phyloP scores from a whole-genome alignment of 2,888 invertebrate genomes.

The Plagodis dolabraria region DNA sequence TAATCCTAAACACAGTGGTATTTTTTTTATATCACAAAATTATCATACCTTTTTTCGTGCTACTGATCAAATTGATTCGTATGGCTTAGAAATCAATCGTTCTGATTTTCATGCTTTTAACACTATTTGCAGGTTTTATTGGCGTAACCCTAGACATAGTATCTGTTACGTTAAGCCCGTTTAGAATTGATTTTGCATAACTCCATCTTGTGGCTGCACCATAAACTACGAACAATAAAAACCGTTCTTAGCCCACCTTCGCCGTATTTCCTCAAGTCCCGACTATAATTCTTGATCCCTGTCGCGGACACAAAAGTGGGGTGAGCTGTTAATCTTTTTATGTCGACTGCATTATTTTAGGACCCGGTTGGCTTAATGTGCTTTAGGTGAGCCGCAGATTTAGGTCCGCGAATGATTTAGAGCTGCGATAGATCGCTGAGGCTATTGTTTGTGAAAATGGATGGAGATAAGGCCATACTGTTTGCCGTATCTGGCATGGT shows the following conservation, averaged over 20 bases:
- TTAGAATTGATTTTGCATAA: background rate
- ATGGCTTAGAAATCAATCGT: too few relatives aligned
- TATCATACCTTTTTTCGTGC: too few relatives aligned
- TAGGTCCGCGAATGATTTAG: conserved; percentile 32
- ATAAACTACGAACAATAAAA: conserved; percentile 29
- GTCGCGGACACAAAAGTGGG: conserved; percentile 64
- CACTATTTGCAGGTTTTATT: too few relatives aligned
- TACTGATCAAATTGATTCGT: too few relatives aligned
- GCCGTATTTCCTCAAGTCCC: conserved; percentile 43
- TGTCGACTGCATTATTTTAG: conserved; percentile 70
- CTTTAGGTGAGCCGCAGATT: conserved; percentile 36
- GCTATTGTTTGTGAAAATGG: conserved; percentile 19
- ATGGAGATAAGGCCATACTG: background rate
- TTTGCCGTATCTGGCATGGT: too few relatives aligned
- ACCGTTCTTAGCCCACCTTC: conserved; percentile 43
- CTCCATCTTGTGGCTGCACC: background rate
- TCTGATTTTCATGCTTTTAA: too few relatives aligned
- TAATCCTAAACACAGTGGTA: too few relatives aligned
- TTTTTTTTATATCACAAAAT: too few relatives aligned
- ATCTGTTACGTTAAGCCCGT: too few relatives aligned
- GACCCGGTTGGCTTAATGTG: conserved; percentile 49
- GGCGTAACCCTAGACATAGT: too few relatives aligned
- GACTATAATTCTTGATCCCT: conserved; percentile 68
- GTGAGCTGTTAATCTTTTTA: conserved; percentile 71
- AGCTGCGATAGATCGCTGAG: conserved; percentile 17